Percentiles rank a stretch among this genome's conserved stretches.
Evolutionary conservation across 2,797 vertebrate species (phyloP).

Genomic region (Lates japonicus): DNA sequence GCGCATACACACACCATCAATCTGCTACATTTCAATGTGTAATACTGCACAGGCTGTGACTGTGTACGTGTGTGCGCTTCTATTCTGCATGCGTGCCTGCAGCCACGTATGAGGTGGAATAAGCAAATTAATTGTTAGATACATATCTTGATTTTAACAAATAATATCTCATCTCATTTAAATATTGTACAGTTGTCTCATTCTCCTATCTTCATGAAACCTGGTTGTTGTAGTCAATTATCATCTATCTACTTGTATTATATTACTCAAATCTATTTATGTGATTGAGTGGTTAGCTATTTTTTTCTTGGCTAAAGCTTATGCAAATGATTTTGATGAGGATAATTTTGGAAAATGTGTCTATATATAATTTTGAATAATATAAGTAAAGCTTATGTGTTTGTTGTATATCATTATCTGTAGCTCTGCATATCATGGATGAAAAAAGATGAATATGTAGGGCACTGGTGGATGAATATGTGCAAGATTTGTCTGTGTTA

Average conservation of each 20-base stretch:
- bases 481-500: conserved; percentile 2
- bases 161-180: conserved; percentile 16
- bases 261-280: neutral
- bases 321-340: neutral
- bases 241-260: conserved; percentile 11
- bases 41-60: conserved; percentile 26
- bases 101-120: neutral
- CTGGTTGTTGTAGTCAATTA: neutral
- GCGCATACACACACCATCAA: conserved; percentile 33
- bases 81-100: conserved; percentile 8
- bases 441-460: neutral
- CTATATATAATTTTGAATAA: neutral
- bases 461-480: neutral
- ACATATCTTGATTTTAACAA: conserved; percentile 9
- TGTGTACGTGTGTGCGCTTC: conserved; percentile 17
- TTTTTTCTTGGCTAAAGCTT: neutral
- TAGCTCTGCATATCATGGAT: conserved; percentile 5
- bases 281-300: neutral
- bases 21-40: conserved; percentile 61
- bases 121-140: conserved; percentile 17
- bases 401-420: neutral
- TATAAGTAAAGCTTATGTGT: neutral
- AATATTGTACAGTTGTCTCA: neutral
- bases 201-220: neutral
- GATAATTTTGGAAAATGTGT: neutral